These are phyloP conservation scores for Eupithecia subfuscata DNA, from an alignment of 2,888 invertebrate species.

Conservation along the genomic window DNA sequence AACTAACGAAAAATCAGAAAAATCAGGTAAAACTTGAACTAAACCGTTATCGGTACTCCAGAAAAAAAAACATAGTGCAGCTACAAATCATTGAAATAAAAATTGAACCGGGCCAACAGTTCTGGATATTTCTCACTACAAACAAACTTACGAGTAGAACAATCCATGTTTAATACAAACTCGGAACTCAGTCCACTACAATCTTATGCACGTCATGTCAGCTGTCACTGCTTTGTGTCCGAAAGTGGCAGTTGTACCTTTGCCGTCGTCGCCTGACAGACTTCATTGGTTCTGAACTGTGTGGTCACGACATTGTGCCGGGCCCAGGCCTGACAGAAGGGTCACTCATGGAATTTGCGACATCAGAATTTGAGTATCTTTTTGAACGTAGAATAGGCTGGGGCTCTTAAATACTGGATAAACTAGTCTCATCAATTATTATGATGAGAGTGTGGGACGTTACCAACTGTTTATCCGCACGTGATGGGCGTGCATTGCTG, in stretches of 20 bases:
- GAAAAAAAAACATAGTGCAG: too few relatives aligned
- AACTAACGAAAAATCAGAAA: too few relatives aligned
- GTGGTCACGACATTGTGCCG: neutral
- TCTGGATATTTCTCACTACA: neutral
- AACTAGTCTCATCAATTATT: neutral
- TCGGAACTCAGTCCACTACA: neutral
- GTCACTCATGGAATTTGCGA: too few relatives aligned
- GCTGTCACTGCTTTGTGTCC: neutral
- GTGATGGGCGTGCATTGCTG: neutral
- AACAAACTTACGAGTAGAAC: neutral
- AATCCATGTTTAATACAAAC: neutral
- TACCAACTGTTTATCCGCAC: too few relatives aligned
- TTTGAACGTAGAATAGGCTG: neutral
- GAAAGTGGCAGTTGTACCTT: slow-evolving; percentile 5
- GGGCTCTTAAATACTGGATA: neutral
- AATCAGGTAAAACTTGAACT: too few relatives aligned
- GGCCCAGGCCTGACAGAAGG: neutral
- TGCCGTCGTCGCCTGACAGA: slow-evolving; percentile 1
- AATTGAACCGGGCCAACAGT: neutral
- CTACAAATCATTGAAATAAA: neutral
- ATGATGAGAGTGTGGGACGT: too few relatives aligned
- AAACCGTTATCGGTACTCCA: too few relatives aligned
- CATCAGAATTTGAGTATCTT: too few relatives aligned
- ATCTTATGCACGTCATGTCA: neutral
- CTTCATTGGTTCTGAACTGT: neutral